phyloP scores from a whole-genome alignment of 1,140 invertebrate genomes.

The Drosophila lacertosa region DNA sequence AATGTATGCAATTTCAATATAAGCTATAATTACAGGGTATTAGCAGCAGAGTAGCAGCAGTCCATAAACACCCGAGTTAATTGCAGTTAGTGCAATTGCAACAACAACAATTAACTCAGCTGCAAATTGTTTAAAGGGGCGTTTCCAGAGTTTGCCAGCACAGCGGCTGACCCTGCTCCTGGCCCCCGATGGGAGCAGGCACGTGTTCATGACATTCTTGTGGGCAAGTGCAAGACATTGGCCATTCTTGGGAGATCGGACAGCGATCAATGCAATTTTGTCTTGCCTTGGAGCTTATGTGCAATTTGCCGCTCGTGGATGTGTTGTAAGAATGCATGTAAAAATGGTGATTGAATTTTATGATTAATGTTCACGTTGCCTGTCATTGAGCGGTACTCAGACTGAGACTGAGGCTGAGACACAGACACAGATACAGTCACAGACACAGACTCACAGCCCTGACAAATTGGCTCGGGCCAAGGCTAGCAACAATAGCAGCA shows the following conservation, averaged over 20 bases:
- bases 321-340: slow-evolving; percentile 75
- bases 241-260: slow-evolving; percentile 21
- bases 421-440: neutral
- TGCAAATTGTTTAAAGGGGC: slow-evolving; percentile 26
- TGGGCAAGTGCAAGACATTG: slow-evolving; percentile 28
- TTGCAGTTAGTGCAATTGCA: slow-evolving; percentile 33
- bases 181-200: slow-evolving; percentile 41
- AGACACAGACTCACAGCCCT: slow-evolving; percentile 20
- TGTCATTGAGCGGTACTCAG: slow-evolving; percentile 54
- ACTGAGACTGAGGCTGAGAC: neutral
- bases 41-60: neutral
- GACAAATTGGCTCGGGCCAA: slow-evolving; percentile 65
- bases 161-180: slow-evolving; percentile 61
- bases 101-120: slow-evolving; percentile 24
- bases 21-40: slow-evolving; percentile 17
- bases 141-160: slow-evolving; percentile 8
- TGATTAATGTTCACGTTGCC: slow-evolving; percentile 59
- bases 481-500: slow-evolving; percentile 43
- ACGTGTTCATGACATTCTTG: slow-evolving; percentile 68
- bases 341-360: slow-evolving; percentile 74
- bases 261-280: slow-evolving; percentile 1
- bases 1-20: neutral
- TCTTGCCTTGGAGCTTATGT: slow-evolving; percentile 11
- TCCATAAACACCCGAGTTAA: slow-evolving; percentile 24
- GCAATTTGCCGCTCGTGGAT: slow-evolving; percentile 31